Percentiles rank a stretch among this genome's conserved stretches.
Conservation (phyloP, 2,888 invertebrate species). For the Athrips mouffetella region DNA sequence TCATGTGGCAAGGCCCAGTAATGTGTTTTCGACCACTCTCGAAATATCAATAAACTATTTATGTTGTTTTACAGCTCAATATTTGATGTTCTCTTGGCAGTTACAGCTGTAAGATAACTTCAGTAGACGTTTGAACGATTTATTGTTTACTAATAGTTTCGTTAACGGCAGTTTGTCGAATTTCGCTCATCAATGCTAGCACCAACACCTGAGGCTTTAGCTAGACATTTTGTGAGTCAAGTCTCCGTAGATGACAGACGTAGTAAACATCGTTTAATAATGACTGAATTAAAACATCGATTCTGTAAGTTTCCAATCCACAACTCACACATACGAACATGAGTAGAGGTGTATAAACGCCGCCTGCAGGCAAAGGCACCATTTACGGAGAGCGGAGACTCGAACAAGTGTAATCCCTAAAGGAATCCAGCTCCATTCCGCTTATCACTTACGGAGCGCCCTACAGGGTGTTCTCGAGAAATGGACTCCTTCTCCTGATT, state of each 20-base stretch:
- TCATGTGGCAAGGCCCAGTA: constrained; percentile 28
- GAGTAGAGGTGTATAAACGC: not conserved
- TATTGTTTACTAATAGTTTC: too few species aligned
- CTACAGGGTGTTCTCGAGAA: constrained; percentile 37
- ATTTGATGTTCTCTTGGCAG: constrained; percentile 28
- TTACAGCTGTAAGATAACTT: constrained; percentile 23
- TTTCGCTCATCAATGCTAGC: too few species aligned
- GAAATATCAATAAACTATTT: constrained; percentile 35
- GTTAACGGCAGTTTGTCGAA: too few species aligned
- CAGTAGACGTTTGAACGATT: constrained; percentile 21
- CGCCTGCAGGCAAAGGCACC: not conserved
- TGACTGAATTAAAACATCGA: too few species aligned
- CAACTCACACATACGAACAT: not conserved
- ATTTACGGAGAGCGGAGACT: not conserved
- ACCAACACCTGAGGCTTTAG: too few species aligned
- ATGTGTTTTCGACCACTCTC: constrained; percentile 30
- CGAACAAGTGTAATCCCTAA: constrained; percentile 8
- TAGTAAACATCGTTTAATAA: too few species aligned
- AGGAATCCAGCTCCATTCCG: constrained; percentile 28
- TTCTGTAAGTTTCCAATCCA: too few species aligned
- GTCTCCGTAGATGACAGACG: too few species aligned
- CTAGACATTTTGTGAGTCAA: too few species aligned
- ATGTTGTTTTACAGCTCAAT: constrained; percentile 33
- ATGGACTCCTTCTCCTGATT: constrained; percentile 51
- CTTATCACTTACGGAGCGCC: constrained; percentile 35